phyloP scores from a whole-genome alignment of 2,888 invertebrate genomes.

The Xanthia icteritia region DNA sequence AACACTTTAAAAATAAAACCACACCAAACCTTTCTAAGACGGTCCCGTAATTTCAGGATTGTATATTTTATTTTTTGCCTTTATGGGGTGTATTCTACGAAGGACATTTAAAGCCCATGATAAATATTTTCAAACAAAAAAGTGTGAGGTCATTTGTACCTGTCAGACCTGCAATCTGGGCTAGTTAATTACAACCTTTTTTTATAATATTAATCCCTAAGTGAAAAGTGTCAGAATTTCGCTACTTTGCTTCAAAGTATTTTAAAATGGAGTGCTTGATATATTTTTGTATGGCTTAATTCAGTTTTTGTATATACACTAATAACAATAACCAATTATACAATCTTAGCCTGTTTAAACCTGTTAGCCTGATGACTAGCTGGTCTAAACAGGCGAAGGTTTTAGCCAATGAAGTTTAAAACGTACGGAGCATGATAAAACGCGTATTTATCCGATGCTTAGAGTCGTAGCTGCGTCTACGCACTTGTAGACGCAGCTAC shows the following conservation, averaged over 20 bases:
- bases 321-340: background rate
- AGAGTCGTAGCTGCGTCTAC: background rate
- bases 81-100: background rate
- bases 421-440: background rate
- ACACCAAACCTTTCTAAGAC: background rate
- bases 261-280: background rate
- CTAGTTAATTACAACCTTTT: slow-evolving; percentile 28
- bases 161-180: slow-evolving; percentile 23
- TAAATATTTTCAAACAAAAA: slow-evolving; percentile 24
- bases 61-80: slow-evolving; percentile 1
- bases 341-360: background rate
- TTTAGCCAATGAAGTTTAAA: background rate
- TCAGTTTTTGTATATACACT: background rate
- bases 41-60: background rate
- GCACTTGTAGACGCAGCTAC: too few relatives aligned
- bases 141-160: slow-evolving; percentile 22
- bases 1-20: background rate
- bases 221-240: background rate
- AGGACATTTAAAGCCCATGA: slow-evolving; percentile 1
- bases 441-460: background rate
- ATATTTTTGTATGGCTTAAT: background rate
- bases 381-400: too few relatives aligned
- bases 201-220: background rate
- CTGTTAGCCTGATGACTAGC: too few relatives aligned
- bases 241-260: background rate